Conservation (phyloP, 2,888 invertebrate species). For the Tupiocoris notatus region DNA sequence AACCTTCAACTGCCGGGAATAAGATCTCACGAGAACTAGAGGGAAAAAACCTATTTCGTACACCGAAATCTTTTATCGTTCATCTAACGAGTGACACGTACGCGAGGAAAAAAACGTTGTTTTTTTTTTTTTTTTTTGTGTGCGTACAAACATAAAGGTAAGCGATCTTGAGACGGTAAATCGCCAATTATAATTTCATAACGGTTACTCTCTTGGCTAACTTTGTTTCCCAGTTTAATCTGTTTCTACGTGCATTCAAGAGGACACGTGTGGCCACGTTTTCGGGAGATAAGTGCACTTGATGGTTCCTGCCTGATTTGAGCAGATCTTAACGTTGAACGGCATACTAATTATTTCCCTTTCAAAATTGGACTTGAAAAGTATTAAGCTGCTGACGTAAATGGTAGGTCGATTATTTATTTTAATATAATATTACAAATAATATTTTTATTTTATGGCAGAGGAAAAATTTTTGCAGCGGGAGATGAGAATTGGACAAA, state of each 20-base stretch:
- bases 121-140: no score
- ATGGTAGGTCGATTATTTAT: no score
- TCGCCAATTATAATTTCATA: conserved; percentile 31
- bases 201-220: conserved; percentile 3
- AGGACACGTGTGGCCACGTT: not conserved
- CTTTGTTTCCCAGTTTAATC: no score
- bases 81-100: not conserved
- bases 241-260: not conserved
- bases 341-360: not conserved
- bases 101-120: not conserved
- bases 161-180: conserved; percentile 12
- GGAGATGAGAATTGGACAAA: no score
- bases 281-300: not conserved
- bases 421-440: no score
- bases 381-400: no score
- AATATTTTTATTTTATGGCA: no score
- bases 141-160: not conserved
- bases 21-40: not conserved
- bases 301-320: not conserved
- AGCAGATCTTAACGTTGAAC: not conserved
- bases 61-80: not conserved
- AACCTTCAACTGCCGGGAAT: not conserved
- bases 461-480: no score
- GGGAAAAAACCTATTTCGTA: not conserved
- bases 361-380: no score